phyloP scores from a whole-genome alignment of 2,888 invertebrate genomes.

The Drosophila macrospina region DNA sequence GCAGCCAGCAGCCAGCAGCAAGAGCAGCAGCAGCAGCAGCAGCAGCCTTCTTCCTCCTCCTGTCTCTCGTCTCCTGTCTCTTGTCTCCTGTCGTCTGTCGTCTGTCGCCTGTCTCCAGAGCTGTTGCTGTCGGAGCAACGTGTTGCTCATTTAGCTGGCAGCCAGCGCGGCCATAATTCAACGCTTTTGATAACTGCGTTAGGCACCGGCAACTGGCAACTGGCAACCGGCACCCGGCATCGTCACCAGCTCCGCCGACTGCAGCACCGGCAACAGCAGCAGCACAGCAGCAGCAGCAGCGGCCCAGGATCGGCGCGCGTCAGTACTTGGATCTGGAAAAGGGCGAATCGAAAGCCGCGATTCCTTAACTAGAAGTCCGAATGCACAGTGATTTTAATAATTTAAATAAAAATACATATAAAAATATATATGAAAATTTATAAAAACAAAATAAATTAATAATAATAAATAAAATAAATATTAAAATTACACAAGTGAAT shows the following conservation, averaged over 20 bases:
- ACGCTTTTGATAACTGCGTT: slow-evolving; percentile 81
- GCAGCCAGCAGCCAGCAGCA: slow-evolving; percentile 46
- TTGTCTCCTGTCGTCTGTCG: neutral
- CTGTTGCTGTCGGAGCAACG: slow-evolving; percentile 45
- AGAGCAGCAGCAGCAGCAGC: slow-evolving; percentile 28
- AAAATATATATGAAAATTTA: neutral
- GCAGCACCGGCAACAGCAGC: slow-evolving; percentile 15
- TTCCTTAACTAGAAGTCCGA: slow-evolving; percentile 10
- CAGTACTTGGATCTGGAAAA: slow-evolving; percentile 63
- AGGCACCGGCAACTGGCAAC: slow-evolving; percentile 47
- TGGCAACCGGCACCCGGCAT: slow-evolving; percentile 9
- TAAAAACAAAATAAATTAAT: neutral
- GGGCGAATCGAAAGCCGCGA: slow-evolving; percentile 42
- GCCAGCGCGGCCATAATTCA: slow-evolving; percentile 81
- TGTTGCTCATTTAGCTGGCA: slow-evolving; percentile 77
- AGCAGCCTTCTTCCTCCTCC: neutral
- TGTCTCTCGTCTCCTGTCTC: neutral
- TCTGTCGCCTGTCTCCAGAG: slow-evolving; percentile 17
- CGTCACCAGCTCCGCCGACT: slow-evolving; percentile 24
- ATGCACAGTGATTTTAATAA: slow-evolving; percentile 37
- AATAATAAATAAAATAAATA: too few species aligned
- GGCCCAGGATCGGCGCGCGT: slow-evolving; percentile 74
- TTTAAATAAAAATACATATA: neutral
- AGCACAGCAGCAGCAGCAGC: slow-evolving; percentile 10
- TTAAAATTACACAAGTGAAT: too few species aligned